Percentiles rank a stretch among this genome's conserved stretches.
Conservation (phyloP, 2,797 vertebrate genomes). For the Hyperoplus immaculatus region DNA sequence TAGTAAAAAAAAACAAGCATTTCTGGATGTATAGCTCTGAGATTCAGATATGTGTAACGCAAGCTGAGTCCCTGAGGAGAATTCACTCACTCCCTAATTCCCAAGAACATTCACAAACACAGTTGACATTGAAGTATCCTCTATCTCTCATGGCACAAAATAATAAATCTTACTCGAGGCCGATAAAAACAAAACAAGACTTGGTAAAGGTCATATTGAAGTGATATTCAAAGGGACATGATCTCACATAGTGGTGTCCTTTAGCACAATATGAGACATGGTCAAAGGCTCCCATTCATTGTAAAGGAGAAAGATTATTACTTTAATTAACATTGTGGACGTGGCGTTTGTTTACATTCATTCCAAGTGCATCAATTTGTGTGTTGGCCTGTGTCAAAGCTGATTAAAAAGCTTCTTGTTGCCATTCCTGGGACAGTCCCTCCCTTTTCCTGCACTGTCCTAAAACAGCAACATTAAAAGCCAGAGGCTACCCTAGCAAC, state of each 20-base stretch:
- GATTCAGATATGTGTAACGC: neutral
- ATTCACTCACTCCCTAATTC: neutral
- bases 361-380: slow-evolving; percentile 48
- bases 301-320: slow-evolving; percentile 25
- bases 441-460: slow-evolving; percentile 25
- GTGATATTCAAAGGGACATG: slow-evolving; percentile 59
- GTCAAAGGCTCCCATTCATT: neutral
- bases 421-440: slow-evolving; percentile 13
- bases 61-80: neutral
- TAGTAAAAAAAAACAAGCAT: too few species aligned
- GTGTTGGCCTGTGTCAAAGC: slow-evolving; percentile 38
- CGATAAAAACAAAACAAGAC: slow-evolving; percentile 44
- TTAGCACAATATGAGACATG: slow-evolving; percentile 25
- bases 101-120: slow-evolving; percentile 1
- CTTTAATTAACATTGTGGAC: slow-evolving; percentile 50
- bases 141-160: slow-evolving; percentile 38
- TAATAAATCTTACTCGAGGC: slow-evolving; percentile 62
- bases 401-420: slow-evolving; percentile 49
- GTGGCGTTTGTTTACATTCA: slow-evolving; percentile 52
- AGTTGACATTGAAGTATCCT: slow-evolving; percentile 29
- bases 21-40: neutral
- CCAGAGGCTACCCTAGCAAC: slow-evolving; percentile 27
- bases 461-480: slow-evolving; percentile 43
- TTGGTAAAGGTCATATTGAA: slow-evolving; percentile 51
- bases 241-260: slow-evolving; percentile 54